Conservation (phyloP, 2,797 vertebrate species). For the Eulemur albifrons region DNA sequence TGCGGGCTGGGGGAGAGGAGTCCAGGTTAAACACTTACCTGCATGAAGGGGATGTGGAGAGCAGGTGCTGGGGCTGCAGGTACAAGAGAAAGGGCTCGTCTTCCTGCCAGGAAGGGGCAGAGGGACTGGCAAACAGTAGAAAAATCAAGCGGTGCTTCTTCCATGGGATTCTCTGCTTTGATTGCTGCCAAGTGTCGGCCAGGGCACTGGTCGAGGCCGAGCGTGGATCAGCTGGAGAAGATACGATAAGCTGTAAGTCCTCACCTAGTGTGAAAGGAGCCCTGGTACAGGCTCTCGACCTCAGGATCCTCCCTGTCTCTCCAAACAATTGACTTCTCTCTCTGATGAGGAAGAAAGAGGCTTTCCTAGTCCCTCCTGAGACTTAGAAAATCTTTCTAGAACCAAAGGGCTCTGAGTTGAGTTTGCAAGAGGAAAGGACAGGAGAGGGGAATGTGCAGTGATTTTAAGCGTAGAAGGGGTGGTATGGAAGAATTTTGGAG, state of each 20-base stretch:
- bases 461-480: background rate
- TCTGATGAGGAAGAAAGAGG: background rate
- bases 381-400: background rate
- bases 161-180: background rate
- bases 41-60: background rate
- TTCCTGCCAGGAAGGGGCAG: background rate
- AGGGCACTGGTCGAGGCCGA: background rate
- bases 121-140: background rate
- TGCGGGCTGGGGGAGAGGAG: background rate
- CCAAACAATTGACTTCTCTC: background rate
- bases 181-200: background rate
- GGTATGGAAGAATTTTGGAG: background rate
- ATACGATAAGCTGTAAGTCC: background rate
- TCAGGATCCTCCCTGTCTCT: background rate
- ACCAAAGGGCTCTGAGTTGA: background rate
- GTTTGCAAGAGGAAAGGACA: background rate
- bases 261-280: background rate
- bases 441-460: background rate
- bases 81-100: background rate
- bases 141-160: background rate
- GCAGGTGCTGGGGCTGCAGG: background rate
- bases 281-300: background rate
- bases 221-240: background rate
- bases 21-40: background rate
- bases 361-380: background rate